A percentile compares a stretch with the other conserved stretches of the same genome.
phyloP scores from a whole-genome alignment of 2,113 vertebrate species.

The Opisthocomus hoazin region DNA sequence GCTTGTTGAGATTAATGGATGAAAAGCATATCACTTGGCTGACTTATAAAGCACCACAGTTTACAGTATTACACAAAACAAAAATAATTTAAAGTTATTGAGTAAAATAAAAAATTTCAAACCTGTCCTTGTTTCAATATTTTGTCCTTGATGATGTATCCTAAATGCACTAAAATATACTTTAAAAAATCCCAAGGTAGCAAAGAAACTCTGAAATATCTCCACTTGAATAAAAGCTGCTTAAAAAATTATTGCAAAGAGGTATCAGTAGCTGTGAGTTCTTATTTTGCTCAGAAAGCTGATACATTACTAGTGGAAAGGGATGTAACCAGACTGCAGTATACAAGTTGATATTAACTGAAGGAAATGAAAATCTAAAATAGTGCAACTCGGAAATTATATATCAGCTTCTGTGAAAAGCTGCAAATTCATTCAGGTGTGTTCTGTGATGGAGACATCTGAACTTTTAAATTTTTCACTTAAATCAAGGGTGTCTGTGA shows the following conservation, averaged over 20 bases:
- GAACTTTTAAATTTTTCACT: not conserved
- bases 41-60: not conserved
- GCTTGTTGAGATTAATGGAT: not conserved
- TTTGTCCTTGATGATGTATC: not conserved
- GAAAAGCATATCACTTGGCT: fast-evolving
- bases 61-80: not conserved
- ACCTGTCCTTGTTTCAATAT: not conserved
- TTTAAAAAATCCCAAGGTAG: not conserved
- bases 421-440: not conserved
- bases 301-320: not conserved
- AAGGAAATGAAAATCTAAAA: not conserved
- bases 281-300: not conserved
- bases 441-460: not conserved
- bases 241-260: not conserved
- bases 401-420: not conserved
- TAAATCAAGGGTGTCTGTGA: not conserved
- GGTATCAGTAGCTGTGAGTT: not conserved
- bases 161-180: not conserved
- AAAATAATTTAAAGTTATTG: not conserved
- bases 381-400: fast-evolving
- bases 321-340: not conserved
- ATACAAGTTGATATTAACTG: not conserved
- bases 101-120: not conserved
- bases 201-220: not conserved
- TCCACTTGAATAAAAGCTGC: not conserved